Percentiles rank a stretch among this genome's conserved stretches.
These are phyloP conservation scores for Athalia rosae DNA, from an alignment of 2,888 invertebrate genomes.

Conservation along the genomic window DNA sequence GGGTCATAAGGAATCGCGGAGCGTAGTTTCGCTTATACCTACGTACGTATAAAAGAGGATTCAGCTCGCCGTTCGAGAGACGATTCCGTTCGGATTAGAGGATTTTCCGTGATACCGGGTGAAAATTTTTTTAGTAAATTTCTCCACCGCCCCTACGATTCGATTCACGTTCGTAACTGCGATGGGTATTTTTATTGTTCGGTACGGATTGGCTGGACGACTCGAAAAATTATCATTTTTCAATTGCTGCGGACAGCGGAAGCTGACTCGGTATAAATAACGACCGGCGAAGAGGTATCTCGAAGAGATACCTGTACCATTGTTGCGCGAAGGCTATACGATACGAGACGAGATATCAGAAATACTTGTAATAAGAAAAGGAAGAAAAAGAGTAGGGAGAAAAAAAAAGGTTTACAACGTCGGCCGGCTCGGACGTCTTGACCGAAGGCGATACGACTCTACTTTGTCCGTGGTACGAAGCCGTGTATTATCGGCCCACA, in stretches of 20 bases:
- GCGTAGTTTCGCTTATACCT: too few species aligned
- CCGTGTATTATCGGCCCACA: conserved; percentile 42
- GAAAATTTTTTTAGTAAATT: too few species aligned
- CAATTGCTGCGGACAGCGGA: conserved; percentile 31
- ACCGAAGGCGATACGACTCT: conserved; percentile 41
- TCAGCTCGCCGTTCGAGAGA: too few species aligned
- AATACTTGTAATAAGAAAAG: conserved; percentile 27
- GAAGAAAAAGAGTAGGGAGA: not conserved
- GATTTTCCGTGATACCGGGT: too few species aligned
- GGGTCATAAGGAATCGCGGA: not conserved
- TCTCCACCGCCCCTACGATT: too few species aligned
- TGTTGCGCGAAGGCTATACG: conserved; percentile 21
- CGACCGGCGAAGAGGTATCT: conserved; percentile 17
- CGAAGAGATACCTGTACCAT: conserved; percentile 36
- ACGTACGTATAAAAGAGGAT: too few species aligned
- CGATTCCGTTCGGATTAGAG: too few species aligned
- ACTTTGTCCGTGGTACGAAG: conserved; percentile 36
- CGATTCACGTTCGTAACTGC: too few species aligned
- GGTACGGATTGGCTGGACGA: too few species aligned
- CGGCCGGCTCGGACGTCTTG: conserved; percentile 32
- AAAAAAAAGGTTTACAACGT: conserved; percentile 20
- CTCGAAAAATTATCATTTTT: conserved; percentile 18
- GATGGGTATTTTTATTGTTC: too few species aligned
- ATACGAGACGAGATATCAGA: conserved; percentile 39
- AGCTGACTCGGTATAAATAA: conserved; percentile 32